Conservation (phyloP, 2,888 invertebrate genomes). For the Lasioglossum morio region DNA sequence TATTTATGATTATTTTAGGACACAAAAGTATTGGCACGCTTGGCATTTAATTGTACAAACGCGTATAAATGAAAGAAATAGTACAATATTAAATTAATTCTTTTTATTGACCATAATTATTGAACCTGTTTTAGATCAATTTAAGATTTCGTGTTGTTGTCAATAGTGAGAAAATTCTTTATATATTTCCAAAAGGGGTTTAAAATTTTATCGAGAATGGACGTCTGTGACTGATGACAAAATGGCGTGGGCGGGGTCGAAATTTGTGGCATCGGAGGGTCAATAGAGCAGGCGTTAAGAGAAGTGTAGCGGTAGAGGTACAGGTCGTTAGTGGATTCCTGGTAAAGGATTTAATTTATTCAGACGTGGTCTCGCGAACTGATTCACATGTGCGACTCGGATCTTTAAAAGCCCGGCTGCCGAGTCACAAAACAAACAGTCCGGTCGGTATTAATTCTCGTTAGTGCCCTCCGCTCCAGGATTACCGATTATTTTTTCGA, state of each 20-base stretch:
- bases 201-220: not conserved
- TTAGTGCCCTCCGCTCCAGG: constrained; percentile 56
- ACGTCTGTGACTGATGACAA: not conserved
- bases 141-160: too few relatives aligned
- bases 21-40: too few relatives aligned
- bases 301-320: constrained; percentile 67
- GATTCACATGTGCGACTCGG: constrained; percentile 65
- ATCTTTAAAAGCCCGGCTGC: constrained; percentile 63
- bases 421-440: constrained; percentile 65
- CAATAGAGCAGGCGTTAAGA: constrained; percentile 66
- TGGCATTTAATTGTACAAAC: too few relatives aligned
- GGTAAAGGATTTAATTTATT: constrained; percentile 81
- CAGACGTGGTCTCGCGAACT: constrained; percentile 67
- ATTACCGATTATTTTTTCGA: constrained; percentile 61
- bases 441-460: constrained; percentile 69
- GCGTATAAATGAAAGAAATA: too few relatives aligned
- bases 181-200: not conserved
- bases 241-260: not conserved
- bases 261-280: constrained; percentile 31
- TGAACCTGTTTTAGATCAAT: too few relatives aligned
- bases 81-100: too few relatives aligned
- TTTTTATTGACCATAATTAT: too few relatives aligned
- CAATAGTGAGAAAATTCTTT: too few relatives aligned
- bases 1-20: too few relatives aligned
- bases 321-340: constrained; percentile 79